Evolutionary conservation across 2,797 vertebrate genomes (phyloP).

Genomic region (Siniperca undulata): DNA sequence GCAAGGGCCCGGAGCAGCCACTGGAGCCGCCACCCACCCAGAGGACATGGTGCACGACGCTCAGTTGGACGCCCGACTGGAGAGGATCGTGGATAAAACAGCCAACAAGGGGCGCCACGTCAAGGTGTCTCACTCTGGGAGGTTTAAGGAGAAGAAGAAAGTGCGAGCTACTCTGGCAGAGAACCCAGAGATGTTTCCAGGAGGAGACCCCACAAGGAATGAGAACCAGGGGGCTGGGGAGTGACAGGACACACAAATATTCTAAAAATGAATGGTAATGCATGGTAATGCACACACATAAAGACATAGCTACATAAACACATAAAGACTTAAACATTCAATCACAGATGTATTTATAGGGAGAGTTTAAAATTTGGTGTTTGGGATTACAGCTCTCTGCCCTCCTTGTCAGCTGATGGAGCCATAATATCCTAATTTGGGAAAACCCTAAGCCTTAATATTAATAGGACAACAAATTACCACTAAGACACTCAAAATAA

Average conservation of each 20-base stretch:
- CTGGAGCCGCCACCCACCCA: slow-evolving; percentile 30
- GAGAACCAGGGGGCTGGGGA: slow-evolving; percentile 60
- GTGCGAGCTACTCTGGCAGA: slow-evolving; percentile 87
- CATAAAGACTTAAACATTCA: neutral
- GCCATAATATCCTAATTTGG: neutral
- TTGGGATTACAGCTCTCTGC: neutral
- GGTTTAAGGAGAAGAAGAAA: slow-evolving; percentile 95
- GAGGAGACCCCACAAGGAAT: slow-evolving; percentile 72
- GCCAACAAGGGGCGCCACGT: slow-evolving; percentile 90
- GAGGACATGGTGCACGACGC: slow-evolving; percentile 46
- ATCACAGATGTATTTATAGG: neutral
- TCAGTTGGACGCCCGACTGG: slow-evolving; percentile 87
- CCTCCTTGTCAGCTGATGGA: neutral
- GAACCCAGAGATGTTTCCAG: slow-evolving; percentile 87
- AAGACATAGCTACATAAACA: neutral
- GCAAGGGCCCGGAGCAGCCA: slow-evolving; percentile 1
- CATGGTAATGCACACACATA: neutral
- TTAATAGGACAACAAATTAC: neutral
- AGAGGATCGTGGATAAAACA: slow-evolving; percentile 92
- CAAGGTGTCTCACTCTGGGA: slow-evolving; percentile 93
- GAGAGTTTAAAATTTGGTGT: neutral
- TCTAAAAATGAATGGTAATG: neutral
- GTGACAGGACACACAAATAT: slow-evolving; percentile 4
- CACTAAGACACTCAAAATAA: neutral
- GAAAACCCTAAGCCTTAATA: neutral